phyloP scores from a whole-genome alignment of 2,113 vertebrate genomes.

The Lepisosteus osseus region DNA sequence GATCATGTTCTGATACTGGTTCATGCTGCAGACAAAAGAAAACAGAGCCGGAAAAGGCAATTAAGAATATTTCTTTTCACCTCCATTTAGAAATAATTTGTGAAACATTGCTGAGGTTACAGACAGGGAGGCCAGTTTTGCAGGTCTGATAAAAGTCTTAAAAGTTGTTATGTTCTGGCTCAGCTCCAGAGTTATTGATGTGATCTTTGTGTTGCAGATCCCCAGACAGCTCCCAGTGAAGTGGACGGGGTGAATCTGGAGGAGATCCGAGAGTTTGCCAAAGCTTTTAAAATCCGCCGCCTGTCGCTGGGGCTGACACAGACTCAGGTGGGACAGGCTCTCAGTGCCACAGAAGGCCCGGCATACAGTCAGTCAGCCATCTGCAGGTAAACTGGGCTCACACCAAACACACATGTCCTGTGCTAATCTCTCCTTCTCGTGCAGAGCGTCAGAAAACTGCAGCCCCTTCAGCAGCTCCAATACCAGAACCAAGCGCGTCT shows the following conservation, averaged over 20 bases:
- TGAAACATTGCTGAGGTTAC: no score
- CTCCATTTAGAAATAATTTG: no score
- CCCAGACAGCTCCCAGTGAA: conserved; percentile 90
- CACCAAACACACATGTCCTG: neutral
- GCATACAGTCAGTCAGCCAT: conserved; percentile 99
- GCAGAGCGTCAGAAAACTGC: neutral
- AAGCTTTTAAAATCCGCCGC: conserved; percentile 99
- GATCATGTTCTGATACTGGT: no score
- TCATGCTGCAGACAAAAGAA: no score
- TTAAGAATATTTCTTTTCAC: no score
- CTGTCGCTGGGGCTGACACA: conserved; percentile 98
- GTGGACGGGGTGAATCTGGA: conserved; percentile 99
- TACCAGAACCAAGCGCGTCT: no score
- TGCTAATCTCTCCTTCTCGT: neutral
- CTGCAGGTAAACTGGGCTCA: conserved; percentile 88
- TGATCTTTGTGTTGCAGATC: conserved; percentile 73
- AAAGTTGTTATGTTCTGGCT: no score
- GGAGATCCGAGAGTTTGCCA: conserved; percentile 98
- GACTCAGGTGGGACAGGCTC: conserved; percentile 98
- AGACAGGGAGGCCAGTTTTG: no score
- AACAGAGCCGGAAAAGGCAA: no score
- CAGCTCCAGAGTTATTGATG: no score
- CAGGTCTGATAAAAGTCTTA: no score
- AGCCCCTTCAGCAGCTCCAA: no score
- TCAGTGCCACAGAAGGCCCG: conserved; percentile 94